A percentile compares a stretch with the other conserved stretches of the same genome.
Conservation (phyloP, 2,797 vertebrate species). For the Clangula hyemalis region DNA sequence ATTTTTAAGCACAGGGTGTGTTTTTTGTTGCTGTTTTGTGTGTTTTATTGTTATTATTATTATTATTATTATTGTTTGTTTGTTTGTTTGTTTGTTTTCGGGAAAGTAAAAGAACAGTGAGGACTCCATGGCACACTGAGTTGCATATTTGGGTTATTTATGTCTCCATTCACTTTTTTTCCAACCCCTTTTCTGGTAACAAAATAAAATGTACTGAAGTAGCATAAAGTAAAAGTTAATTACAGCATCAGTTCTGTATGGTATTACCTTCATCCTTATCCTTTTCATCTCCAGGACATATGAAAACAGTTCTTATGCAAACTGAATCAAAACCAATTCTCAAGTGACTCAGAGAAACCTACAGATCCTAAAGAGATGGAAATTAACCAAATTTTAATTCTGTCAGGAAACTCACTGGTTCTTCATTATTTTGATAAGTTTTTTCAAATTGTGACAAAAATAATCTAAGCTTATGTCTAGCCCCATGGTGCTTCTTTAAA, state of each 20-base stretch:
- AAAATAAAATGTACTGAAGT: background rate
- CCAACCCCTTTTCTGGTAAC: background rate
- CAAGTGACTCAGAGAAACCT: background rate
- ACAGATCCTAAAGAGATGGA: background rate
- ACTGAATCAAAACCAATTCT: background rate
- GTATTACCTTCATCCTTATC: background rate
- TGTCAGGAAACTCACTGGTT: background rate
- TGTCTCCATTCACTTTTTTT: background rate
- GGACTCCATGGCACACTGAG: background rate
- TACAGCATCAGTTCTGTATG: background rate
- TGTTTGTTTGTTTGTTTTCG: too few species aligned
- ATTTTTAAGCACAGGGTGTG: background rate
- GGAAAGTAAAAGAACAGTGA: too few species aligned
- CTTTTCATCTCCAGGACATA: background rate
- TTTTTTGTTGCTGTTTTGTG: background rate
- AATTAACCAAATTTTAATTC: background rate
- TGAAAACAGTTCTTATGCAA: background rate
- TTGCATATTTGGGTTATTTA: background rate
- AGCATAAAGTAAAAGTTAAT: background rate
- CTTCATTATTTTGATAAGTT: background rate
- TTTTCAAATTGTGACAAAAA: background rate
- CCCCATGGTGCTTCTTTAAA: background rate
- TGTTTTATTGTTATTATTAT: too few species aligned
- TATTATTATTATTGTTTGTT: too few species aligned
- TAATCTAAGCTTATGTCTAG: background rate